A percentile compares a stretch with the other conserved stretches of the same genome.
These are phyloP conservation scores for Discoglossus pictus DNA, from an alignment of 2,797 vertebrate species.

Conservation along the genomic window DNA sequence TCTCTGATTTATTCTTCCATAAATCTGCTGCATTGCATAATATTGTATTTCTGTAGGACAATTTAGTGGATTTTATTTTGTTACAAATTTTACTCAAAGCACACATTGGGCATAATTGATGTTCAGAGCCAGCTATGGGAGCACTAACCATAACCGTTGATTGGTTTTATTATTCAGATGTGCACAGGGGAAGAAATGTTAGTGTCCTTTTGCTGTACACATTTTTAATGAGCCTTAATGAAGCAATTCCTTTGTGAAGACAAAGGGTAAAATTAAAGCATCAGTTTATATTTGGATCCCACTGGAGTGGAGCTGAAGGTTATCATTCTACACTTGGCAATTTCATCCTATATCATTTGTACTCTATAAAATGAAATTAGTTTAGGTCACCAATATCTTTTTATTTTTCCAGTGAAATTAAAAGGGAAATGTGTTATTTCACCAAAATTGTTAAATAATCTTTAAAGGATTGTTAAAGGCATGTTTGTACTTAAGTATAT, in stretches of 20 bases:
- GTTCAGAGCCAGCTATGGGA: conserved; percentile 53
- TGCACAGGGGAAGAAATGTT: conserved; percentile 54
- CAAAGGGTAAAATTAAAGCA: conserved; percentile 46
- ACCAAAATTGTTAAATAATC: no score
- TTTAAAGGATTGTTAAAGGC: no score
- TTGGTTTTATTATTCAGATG: conserved; percentile 61
- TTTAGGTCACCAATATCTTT: conserved; percentile 23
- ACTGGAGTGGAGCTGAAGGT: conserved; percentile 16
- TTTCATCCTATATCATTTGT: neutral
- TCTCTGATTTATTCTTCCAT: conserved; percentile 69
- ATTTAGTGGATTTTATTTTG: conserved; percentile 58
- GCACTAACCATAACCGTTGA: conserved; percentile 59
- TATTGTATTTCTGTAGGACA: conserved; percentile 56
- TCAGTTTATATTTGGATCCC: conserved; percentile 45
- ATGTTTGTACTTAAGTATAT: no score
- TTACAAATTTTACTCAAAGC: conserved; percentile 58
- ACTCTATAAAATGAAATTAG: conserved; percentile 1
- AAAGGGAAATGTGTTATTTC: neutral
- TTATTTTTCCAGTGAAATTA: conserved; percentile 43
- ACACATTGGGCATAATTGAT: conserved; percentile 57
- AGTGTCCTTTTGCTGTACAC: conserved; percentile 51
- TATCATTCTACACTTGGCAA: conserved; percentile 16
- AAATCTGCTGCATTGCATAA: conserved; percentile 61
- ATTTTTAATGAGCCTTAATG: conserved; percentile 64
- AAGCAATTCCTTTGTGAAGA: conserved; percentile 52